A percentile compares a stretch with the other conserved stretches of the same genome.
These are phyloP conservation scores for Trematomus loennbergii DNA, from an alignment of 2,113 vertebrate species.

Conservation along the genomic window DNA sequence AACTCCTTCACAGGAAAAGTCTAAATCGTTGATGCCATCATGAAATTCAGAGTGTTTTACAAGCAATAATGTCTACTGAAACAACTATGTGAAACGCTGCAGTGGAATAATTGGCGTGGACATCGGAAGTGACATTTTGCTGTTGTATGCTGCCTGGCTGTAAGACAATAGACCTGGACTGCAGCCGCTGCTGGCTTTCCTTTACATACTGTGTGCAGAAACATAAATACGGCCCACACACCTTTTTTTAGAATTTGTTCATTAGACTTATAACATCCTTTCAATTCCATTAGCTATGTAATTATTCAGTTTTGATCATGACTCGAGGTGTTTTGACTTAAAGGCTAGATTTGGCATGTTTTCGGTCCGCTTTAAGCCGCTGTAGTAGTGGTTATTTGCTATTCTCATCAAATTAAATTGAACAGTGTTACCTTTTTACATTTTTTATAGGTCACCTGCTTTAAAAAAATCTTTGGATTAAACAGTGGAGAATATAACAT, in stretches of 20 bases:
- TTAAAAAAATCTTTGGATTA: constrained; percentile 1
- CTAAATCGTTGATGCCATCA: background rate
- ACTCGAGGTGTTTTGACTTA: constrained; percentile 7
- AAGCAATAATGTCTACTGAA: background rate
- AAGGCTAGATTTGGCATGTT: background rate
- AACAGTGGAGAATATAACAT: constrained; percentile 6
- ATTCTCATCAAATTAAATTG: constrained; percentile 4
- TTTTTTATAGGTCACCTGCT: background rate
- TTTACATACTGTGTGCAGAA: constrained; percentile 28
- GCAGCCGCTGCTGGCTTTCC: constrained; percentile 1
- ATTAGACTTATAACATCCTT: background rate
- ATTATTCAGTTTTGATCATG: constrained; percentile 17
- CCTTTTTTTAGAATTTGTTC: background rate
- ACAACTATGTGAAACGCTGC: background rate
- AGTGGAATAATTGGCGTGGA: constrained; percentile 3
- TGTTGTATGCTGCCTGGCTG: constrained; percentile 16
- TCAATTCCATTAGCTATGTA: background rate
- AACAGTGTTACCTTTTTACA: constrained; percentile 13
- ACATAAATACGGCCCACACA: constrained; percentile 19
- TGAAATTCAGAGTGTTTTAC: background rate
- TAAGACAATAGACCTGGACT: constrained; percentile 19
- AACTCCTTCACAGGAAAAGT: background rate
- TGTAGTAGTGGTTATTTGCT: constrained; percentile 6
- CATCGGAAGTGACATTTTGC: constrained; percentile 22
- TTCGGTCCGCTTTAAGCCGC: background rate